Evolutionary conservation across 2,113 vertebrate genomes (phyloP).

Genomic region (Epinephelus cyanopodus): DNA sequence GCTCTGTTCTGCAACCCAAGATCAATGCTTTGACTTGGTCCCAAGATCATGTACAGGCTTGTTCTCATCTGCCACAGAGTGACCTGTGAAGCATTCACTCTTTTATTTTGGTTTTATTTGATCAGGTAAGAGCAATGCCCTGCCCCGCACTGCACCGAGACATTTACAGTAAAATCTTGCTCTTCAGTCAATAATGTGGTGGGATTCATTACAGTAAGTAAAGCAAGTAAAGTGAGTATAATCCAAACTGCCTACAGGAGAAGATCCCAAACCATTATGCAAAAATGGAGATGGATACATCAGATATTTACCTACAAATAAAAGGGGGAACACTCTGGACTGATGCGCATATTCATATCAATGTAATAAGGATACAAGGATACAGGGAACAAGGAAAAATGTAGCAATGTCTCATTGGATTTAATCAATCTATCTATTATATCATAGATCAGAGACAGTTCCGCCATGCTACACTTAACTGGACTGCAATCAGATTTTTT

Average conservation of each 20-base stretch:
- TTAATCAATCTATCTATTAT: not conserved
- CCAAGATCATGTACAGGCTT: conserved; percentile 1
- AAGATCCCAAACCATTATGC: not conserved
- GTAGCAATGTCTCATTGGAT: not conserved
- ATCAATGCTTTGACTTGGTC: not conserved
- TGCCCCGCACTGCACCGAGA: not conserved
- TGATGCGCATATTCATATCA: not conserved
- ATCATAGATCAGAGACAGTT: not conserved
- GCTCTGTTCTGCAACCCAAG: not conserved
- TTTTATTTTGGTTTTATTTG: not conserved
- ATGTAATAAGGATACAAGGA: too few relatives aligned
- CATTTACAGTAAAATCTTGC: conserved; percentile 1
- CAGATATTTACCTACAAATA: not conserved
- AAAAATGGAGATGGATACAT: not conserved
- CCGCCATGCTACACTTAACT: not conserved
- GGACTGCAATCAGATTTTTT: not conserved
- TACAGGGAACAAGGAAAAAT: not conserved
- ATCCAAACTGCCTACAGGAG: not conserved
- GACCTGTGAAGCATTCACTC: conserved; percentile 2
- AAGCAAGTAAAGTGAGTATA: not conserved
- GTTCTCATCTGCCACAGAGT: conserved; percentile 3
- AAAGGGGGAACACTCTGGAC: not conserved
- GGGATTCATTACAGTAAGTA: not conserved
- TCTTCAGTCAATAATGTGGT: not conserved
- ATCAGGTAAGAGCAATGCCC: conserved; percentile 1